phyloP scores from a whole-genome alignment of 1,140 invertebrate species.

The Temnothorax longispinosus region DNA sequence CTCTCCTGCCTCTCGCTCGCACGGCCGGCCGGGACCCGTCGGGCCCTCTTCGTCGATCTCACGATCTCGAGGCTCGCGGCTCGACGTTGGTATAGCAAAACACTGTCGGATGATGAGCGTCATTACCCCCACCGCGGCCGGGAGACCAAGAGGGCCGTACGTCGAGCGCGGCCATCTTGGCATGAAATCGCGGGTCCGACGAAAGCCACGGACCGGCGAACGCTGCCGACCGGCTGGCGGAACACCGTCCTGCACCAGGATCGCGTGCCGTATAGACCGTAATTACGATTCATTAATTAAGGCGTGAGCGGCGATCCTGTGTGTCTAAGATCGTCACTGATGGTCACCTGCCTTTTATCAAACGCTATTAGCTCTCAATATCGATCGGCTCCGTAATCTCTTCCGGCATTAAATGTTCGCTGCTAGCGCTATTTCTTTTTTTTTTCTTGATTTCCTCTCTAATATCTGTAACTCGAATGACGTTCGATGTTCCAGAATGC shows the following conservation, averaged over 20 bases:
- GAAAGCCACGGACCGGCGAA: conserved; percentile 49
- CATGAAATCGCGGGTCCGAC: conserved; percentile 71
- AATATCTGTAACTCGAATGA: not conserved
- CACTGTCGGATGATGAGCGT: conserved; percentile 85
- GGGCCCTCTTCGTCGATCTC: conserved; percentile 44
- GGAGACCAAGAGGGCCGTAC: conserved; percentile 77
- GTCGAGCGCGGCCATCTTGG: conserved; percentile 82
- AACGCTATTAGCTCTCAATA: not conserved
- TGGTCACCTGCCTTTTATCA: not conserved
- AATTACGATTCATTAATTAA: conserved; percentile 84
- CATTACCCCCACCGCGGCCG: conserved; percentile 82
- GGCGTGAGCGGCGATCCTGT: conserved; percentile 72
- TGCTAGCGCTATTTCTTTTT: conserved; percentile 5
- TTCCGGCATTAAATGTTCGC: not conserved
- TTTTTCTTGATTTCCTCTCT: not conserved
- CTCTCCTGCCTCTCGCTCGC: conserved; percentile 75
- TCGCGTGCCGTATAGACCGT: conserved; percentile 80
- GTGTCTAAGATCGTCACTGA: not conserved
- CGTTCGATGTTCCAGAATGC: not conserved
- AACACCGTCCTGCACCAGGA: conserved; percentile 74
- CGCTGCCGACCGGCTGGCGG: conserved; percentile 71
- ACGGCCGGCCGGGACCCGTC: conserved; percentile 35
- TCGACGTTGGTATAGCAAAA: conserved; percentile 85
- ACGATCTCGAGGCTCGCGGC: conserved; percentile 58
- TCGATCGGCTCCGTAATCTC: not conserved